Evolutionary conservation across 1,140 invertebrate genomes (phyloP), one percentile per base, ranked within the genome.

Genomic region (Drosophila ananassae): DNA sequence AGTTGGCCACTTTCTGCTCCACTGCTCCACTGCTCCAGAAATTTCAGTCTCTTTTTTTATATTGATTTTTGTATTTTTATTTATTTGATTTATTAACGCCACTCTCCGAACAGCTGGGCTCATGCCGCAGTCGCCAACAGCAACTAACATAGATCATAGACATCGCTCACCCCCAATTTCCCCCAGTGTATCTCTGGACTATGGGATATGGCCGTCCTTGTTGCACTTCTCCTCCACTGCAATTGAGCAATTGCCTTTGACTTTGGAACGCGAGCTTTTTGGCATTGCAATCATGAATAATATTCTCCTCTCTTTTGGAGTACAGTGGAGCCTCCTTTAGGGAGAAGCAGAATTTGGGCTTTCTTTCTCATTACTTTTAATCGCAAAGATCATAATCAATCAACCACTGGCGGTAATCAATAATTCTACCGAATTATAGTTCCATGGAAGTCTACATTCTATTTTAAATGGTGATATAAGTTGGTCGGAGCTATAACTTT

Each of bases 231-330:
- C 7, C 44, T 62, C 7, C 41, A 25, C 10, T 39, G 52, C 63
- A 71, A 71, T 71, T 71, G 41, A 69, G 68, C 67, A 69, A 69
- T 71, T 41, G 64, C 64, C 67, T 71, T 69, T 69, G 64, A 71
- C 67, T 67, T 71, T 71, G 67, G 22, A 32, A 55, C 67, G 67
- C 37, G 30, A 71, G 67, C 63, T 64, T 67, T 66, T 63, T 12
- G 63, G 21, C 59, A 67, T 44, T 46, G 52, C 51, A 55, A 32
- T 57, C 1, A 37, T 37, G 34, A 37, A 37, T 12, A 37, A 37
- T 37, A 37, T 12, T 21, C 34, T 21, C 34, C 9, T 13, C 13
- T 13, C 55, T 47, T 4, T n/a, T 6, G 17, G 44, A 5, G 32
- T 17, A 51, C 63, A 64, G 63, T 67, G 7, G 2, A 0, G 34